Evolutionary conservation across 92 coral and sea anemone species (phyloP).

Genomic region (Meandrina meandrites): DNA sequence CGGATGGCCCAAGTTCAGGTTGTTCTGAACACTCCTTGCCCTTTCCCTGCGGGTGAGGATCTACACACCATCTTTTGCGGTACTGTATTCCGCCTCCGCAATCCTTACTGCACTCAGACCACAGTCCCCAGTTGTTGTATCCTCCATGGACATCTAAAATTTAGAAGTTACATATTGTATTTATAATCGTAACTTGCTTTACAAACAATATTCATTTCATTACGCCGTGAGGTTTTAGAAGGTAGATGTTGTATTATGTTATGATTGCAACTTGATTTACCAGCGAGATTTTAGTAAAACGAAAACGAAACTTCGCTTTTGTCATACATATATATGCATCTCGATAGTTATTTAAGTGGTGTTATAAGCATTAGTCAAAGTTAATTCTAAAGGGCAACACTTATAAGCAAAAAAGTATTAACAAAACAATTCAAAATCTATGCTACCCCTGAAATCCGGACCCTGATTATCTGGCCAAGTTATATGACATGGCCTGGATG

Average conservation of each 20-base stretch:
- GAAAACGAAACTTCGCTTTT: no score
- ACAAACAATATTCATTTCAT: no score
- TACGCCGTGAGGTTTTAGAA: background rate
- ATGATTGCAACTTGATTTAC: no score
- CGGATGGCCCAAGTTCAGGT: background rate
- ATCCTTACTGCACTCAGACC: constrained; percentile 2
- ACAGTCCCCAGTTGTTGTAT: background rate
- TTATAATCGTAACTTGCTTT: no score
- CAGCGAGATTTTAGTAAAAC: no score
- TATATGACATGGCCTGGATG: background rate
- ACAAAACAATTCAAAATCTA: no score
- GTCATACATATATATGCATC: no score
- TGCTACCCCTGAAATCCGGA: no score
- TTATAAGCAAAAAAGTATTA: no score
- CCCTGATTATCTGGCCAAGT: no score
- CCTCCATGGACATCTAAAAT: background rate
- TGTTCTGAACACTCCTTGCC: constrained; percentile 1
- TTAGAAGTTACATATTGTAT: background rate
- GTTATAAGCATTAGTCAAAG: background rate
- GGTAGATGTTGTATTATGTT: background rate
- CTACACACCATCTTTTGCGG: background rate
- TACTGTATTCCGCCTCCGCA: background rate
- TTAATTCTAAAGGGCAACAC: background rate
- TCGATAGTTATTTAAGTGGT: no score
- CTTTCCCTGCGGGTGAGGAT: background rate